Evolutionary conservation across 2,113 vertebrate genomes (phyloP).

Genomic region (Rhinogobius similis): DNA sequence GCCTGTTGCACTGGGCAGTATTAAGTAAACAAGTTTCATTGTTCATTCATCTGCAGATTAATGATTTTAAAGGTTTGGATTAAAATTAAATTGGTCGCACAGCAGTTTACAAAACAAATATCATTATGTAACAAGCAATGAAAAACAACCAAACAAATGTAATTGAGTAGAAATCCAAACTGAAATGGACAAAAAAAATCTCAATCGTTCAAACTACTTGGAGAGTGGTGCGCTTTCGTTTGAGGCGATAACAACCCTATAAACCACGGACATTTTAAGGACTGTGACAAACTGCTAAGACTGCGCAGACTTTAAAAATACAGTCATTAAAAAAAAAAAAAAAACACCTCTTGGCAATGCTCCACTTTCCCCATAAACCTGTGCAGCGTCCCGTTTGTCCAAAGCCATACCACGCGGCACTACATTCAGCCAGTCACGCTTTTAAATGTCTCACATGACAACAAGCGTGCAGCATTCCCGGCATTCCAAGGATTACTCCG

Average conservation of each 20-base stretch:
- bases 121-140: background rate
- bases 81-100: too few relatives aligned
- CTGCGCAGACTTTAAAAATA: background rate
- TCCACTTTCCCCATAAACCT: conserved; percentile 48
- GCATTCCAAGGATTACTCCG: conserved; percentile 62
- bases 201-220: background rate
- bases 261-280: conserved; percentile 30
- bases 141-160: too few relatives aligned
- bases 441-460: conserved; percentile 67
- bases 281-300: conserved; percentile 13
- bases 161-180: background rate
- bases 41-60: too few relatives aligned
- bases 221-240: conserved; percentile 26
- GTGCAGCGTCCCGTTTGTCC: conserved; percentile 20
- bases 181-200: background rate
- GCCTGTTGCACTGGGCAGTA: too few relatives aligned
- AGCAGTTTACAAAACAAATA: too few relatives aligned
- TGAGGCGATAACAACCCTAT: conserved; percentile 34
- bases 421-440: conserved; percentile 44
- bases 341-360: conserved; percentile 35
- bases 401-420: conserved; percentile 10
- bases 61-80: too few relatives aligned
- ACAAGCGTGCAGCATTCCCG: conserved; percentile 59
- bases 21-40: too few relatives aligned
- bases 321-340: background rate